These are phyloP conservation scores for Pteria penguin DNA, from an alignment of 2,888 invertebrate species.

Conservation along the genomic window DNA sequence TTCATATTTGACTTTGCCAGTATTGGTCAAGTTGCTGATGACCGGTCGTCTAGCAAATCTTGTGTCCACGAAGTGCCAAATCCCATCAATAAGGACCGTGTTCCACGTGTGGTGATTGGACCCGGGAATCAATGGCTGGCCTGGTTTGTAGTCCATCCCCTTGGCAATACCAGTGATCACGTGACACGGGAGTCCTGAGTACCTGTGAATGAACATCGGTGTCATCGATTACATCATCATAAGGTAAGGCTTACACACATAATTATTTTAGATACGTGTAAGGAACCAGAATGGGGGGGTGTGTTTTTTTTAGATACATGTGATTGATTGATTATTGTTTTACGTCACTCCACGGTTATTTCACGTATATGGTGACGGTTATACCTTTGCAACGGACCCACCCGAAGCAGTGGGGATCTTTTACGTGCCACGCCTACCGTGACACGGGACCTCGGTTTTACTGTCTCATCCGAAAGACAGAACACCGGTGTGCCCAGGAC, in stretches of 20 bases:
- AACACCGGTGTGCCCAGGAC: too few relatives aligned
- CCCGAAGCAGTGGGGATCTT: too few relatives aligned
- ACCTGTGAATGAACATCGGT: conserved; percentile 39
- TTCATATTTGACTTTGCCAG: conserved; percentile 55
- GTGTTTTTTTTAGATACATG: not conserved
- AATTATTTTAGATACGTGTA: not conserved
- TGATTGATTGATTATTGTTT: too few relatives aligned
- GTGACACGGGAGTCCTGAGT: conserved; percentile 55
- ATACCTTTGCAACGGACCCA: too few relatives aligned
- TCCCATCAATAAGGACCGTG: conserved; percentile 54
- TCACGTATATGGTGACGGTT: too few relatives aligned
- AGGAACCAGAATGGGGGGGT: too few relatives aligned
- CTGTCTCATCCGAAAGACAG: too few relatives aligned
- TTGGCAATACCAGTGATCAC: conserved; percentile 58
- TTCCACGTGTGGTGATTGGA: conserved; percentile 65
- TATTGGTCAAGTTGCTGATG: conserved; percentile 48
- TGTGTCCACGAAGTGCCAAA: conserved; percentile 59
- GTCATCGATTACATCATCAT: not conserved
- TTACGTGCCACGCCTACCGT: too few relatives aligned
- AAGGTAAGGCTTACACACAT: not conserved
- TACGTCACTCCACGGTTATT: too few relatives aligned
- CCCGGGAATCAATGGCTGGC: conserved; percentile 53
- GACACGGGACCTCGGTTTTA: too few relatives aligned
- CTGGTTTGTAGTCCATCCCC: conserved; percentile 60
- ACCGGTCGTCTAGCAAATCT: conserved; percentile 39